Percentiles rank a stretch among this genome's conserved stretches.
phyloP scores from a whole-genome alignment of 2,113 vertebrate species.

The Trematocara zebra region DNA sequence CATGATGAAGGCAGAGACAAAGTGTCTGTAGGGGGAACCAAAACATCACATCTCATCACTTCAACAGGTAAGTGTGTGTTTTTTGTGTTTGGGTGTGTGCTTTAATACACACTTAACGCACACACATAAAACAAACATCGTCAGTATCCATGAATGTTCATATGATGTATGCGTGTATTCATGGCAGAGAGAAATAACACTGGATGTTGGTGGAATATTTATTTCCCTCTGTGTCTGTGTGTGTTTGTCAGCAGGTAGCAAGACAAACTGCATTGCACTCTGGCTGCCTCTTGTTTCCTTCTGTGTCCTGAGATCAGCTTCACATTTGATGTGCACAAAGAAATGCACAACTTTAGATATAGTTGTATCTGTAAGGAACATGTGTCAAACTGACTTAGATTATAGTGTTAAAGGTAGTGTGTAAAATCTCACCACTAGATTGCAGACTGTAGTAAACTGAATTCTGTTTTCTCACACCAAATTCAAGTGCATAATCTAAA shows the following conservation, averaged over 20 bases:
- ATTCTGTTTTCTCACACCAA: not conserved
- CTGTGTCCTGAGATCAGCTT: not conserved
- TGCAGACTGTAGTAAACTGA: not conserved
- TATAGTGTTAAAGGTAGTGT: not conserved
- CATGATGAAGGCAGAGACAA: slow-evolving; percentile 1
- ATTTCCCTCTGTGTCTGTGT: not conserved
- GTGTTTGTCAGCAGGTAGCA: not conserved
- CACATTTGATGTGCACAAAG: not conserved
- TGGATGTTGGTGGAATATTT: not conserved
- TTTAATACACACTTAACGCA: not conserved
- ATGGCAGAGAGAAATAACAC: not conserved
- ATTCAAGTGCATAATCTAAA: not conserved
- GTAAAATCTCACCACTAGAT: not conserved
- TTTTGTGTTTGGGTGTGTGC: not conserved
- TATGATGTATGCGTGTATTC: not conserved
- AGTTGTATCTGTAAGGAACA: not conserved
- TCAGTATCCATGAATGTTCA: not conserved
- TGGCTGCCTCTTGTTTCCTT: not conserved
- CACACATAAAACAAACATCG: not conserved
- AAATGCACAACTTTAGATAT: not conserved
- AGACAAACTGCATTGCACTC: not conserved
- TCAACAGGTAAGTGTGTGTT: not conserved
- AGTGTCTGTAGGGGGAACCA: not conserved
- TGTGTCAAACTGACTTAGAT: not conserved
- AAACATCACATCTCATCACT: not conserved